Base-by-base conservation (phyloP, 2,797 vertebrate species). In the Myotis vivesi region DNA sequence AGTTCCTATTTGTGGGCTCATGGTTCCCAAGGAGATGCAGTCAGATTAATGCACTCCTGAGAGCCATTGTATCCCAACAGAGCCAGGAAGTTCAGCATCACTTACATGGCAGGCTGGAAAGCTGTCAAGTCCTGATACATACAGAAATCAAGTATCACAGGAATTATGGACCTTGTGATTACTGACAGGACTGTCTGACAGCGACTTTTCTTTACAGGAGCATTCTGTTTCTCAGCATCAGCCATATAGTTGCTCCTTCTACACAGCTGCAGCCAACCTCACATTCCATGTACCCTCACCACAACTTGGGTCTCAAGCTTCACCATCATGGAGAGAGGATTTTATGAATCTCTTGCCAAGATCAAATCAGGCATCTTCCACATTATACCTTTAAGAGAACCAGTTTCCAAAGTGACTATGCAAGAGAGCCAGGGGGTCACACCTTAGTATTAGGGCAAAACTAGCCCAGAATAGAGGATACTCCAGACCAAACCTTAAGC, bases 101-200 rank as follows among this genome's bases (percentile, higher is more conserved):
- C 99, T 99, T 96, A 99, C 99, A 98, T 98, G 99, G 98, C 99
- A 99, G 98, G 99, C 99, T 98, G 99, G 99, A 99, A 98, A 99
- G 98, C 99, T 99, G 98, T 99, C 99, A 98, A 99, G 99, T 98
- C 99, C 99, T 98, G 99, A 99, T 99, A 99, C 99, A 99, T 99
- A 99, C 98, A 99, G 98, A 99, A 99, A 97, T 99, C 99, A 98
- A 99, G 98, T 98, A 96, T 98, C 97, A 98, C 96, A 96, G 98
- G 98, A 98, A 96, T 98, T 98, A 97, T 97, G 98, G 97, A 86
- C 55, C 5, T 88, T 93, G 97, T 77, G 55, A 8, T 95, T 98
- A 89, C 71, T 76, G 87, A 66, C 28, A 30, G 7, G 6, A 49
- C 38, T 88, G 3, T 87, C 96, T 96, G 92, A 98, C 83, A 0